These are phyloP conservation scores for Nemapogon koenigi DNA, from an alignment of 2,888 invertebrate genomes.

Conservation along the genomic window DNA sequence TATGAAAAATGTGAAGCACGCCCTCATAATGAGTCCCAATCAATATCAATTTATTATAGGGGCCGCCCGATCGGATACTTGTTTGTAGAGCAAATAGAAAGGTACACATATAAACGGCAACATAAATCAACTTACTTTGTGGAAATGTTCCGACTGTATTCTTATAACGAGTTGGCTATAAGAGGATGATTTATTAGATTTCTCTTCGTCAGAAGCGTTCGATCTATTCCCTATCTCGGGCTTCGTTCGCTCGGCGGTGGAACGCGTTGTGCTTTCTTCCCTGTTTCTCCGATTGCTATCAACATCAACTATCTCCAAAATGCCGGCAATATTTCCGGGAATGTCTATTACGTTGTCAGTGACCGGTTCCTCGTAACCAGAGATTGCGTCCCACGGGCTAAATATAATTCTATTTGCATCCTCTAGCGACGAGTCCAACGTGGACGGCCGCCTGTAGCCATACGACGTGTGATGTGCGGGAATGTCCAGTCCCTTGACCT, in stretches of 20 bases:
- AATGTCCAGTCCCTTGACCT: slow-evolving; percentile 56
- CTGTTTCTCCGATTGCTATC: slow-evolving; percentile 41
- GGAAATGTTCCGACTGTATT: slow-evolving; percentile 56
- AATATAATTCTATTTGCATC: slow-evolving; percentile 63
- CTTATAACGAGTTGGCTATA: slow-evolving; percentile 57
- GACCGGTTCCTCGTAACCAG: slow-evolving; percentile 48
- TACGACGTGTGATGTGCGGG: slow-evolving; percentile 38
- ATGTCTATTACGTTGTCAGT: slow-evolving; percentile 55
- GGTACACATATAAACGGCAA: slow-evolving; percentile 3
- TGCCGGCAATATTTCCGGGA: slow-evolving; percentile 41
- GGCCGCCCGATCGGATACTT: too few species aligned
- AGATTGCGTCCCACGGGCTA: slow-evolving; percentile 58
- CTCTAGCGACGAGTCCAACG: slow-evolving; percentile 52
- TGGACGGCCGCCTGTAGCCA: slow-evolving; percentile 35
- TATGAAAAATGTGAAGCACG: too few species aligned
- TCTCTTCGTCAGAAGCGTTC: slow-evolving; percentile 54
- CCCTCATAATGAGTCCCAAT: too few species aligned
- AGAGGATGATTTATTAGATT: slow-evolving; percentile 55
- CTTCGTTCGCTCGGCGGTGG: slow-evolving; percentile 24
- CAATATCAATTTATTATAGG: too few species aligned
- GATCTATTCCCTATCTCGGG: slow-evolving; percentile 51
- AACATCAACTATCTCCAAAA: slow-evolving; percentile 26
- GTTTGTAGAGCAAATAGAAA: background rate
- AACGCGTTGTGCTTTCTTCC: slow-evolving; percentile 27
- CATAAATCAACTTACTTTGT: slow-evolving; percentile 38